Conservation (phyloP, 1,140 invertebrate genomes). For the Drosophila gunungcola region DNA sequence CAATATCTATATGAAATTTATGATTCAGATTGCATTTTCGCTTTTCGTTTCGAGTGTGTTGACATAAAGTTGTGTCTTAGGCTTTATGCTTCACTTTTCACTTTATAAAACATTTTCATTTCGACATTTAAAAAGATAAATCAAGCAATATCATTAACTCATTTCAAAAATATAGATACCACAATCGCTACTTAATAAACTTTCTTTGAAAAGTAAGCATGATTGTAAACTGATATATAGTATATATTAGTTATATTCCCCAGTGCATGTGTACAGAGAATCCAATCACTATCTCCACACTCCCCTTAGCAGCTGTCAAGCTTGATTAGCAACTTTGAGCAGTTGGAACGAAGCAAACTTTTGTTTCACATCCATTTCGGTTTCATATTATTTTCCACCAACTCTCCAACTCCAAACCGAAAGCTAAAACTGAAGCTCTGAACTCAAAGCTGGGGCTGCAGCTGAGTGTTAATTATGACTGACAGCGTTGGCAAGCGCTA, state of each 20-base stretch:
- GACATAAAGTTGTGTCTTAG: no score
- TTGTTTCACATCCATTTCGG: conserved; percentile 62
- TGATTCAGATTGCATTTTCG: no score
- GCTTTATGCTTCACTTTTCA: no score
- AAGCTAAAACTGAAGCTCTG: background rate
- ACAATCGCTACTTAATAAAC: no score
- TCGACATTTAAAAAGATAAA: no score
- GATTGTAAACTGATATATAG: background rate
- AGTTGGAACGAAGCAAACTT: conserved; percentile 47
- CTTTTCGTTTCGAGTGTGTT: no score
- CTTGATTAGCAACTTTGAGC: conserved; percentile 63
- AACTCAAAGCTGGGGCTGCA: conserved; percentile 8
- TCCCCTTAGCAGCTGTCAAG: conserved; percentile 41
- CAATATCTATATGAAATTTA: no score
- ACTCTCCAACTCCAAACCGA: background rate
- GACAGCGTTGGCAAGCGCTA: conserved; percentile 54
- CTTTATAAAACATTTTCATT: no score
- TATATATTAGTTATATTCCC: background rate
- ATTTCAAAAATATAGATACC: no score
- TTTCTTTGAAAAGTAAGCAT: no score
- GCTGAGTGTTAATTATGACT: conserved; percentile 69
- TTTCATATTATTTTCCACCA: conserved; percentile 54
- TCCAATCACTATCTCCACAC: conserved; percentile 3
- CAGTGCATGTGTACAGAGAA: background rate
- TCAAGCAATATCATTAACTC: no score